These are phyloP conservation scores for Hippocampus comes DNA, from an alignment of 2,113 vertebrate species.

Conservation along the genomic window DNA sequence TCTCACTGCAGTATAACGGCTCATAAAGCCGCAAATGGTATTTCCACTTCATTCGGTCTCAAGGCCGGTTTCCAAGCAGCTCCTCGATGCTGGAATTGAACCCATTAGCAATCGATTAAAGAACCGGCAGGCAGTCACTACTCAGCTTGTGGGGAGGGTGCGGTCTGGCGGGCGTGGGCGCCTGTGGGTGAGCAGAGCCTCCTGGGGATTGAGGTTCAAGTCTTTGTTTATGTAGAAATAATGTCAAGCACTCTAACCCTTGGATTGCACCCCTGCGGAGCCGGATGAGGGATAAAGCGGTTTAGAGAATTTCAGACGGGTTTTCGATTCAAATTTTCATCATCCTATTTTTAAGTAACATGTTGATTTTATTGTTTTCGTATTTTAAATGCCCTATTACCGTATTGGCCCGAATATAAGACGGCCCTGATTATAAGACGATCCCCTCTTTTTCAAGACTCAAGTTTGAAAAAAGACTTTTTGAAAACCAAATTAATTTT, in stretches of 20 bases:
- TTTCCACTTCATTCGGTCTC: conserved; percentile 78
- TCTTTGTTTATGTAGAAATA: conserved; percentile 69
- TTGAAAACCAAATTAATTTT: too few relatives aligned
- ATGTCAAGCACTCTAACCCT: conserved; percentile 47
- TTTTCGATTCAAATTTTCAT: too few relatives aligned
- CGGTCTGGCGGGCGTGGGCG: conserved; percentile 27
- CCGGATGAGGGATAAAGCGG: conserved; percentile 32
- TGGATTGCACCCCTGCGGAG: conserved; percentile 33
- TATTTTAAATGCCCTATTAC: too few relatives aligned
- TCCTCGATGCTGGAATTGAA: conserved; percentile 72
- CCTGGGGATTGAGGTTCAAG: conserved; percentile 53
- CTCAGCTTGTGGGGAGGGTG: conserved; percentile 54
- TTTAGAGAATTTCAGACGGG: neutral
- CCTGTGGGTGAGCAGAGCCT: conserved; percentile 28
- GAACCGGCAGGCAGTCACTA: conserved; percentile 73
- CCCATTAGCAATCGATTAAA: conserved; percentile 81
- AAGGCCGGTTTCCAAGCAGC: conserved; percentile 75
- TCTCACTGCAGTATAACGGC: conserved; percentile 75
- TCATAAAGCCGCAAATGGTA: conserved; percentile 79
- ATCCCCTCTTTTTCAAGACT: too few relatives aligned
- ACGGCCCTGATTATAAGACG: too few relatives aligned
- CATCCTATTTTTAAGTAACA: neutral
- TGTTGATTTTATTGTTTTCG: too few relatives aligned
- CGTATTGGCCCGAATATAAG: too few relatives aligned
- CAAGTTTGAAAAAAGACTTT: too few relatives aligned